phyloP scores from a whole-genome alignment of 92 coral and sea anemone species.

The Palythoa heliodiscus region DNA sequence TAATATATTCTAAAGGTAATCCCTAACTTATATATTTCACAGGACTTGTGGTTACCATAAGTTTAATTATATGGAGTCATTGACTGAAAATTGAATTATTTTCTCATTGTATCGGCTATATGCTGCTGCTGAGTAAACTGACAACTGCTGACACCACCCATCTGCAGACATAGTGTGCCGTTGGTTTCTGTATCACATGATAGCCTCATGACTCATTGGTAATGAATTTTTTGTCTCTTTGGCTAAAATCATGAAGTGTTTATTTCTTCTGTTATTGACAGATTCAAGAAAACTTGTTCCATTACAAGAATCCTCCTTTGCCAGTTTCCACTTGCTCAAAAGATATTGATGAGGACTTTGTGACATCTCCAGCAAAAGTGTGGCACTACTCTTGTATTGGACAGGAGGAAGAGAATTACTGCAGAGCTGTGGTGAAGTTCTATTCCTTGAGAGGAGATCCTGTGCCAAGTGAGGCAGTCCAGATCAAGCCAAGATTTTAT shows the following conservation, averaged over 20 bases:
- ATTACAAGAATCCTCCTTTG: slow-evolving; percentile 21
- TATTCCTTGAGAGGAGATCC: slow-evolving; percentile 43
- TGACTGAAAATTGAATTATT: too few relatives aligned
- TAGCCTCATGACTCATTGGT: too few relatives aligned
- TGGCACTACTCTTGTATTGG: slow-evolving; percentile 58
- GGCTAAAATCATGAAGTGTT: background rate
- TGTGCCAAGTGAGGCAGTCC: slow-evolving; percentile 48
- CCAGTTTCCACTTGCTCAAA: slow-evolving; percentile 38
- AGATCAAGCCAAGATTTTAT: slow-evolving; percentile 74
- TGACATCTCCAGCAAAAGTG: slow-evolving; percentile 34
- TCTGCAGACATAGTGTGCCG: too few relatives aligned
- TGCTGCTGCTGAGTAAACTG: too few relatives aligned
- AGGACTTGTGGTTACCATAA: too few relatives aligned
- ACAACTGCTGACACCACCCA: too few relatives aligned
- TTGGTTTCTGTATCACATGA: too few relatives aligned
- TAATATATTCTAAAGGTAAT: too few relatives aligned
- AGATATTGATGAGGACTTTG: slow-evolving; percentile 32
- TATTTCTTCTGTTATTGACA: background rate
- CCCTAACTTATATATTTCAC: too few relatives aligned
- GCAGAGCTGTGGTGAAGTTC: slow-evolving; percentile 61
- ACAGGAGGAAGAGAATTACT: slow-evolving; percentile 68
- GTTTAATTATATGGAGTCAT: too few relatives aligned
- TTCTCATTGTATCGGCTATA: too few relatives aligned
- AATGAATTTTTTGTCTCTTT: too few relatives aligned
- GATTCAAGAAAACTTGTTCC: slow-evolving; percentile 45